phyloP scores from a whole-genome alignment of 1,140 invertebrate species.

The Drosophila orena region DNA sequence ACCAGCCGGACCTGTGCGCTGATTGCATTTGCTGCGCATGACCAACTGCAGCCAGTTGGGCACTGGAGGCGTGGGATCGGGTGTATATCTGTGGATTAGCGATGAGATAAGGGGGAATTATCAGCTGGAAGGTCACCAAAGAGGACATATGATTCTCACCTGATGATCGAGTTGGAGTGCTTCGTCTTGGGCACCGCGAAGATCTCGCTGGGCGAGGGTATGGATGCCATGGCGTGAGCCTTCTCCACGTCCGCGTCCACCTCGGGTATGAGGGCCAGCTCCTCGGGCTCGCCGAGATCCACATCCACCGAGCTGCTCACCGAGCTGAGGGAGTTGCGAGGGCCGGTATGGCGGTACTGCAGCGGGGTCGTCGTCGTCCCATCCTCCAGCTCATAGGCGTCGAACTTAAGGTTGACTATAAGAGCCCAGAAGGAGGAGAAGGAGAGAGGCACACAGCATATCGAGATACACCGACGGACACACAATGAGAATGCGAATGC shows the following conservation, averaged over 20 bases:
- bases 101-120: background rate
- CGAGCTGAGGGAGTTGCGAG: constrained; percentile 66
- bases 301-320: constrained; percentile 73
- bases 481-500: constrained; percentile 55
- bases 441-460: constrained; percentile 80
- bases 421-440: constrained; percentile 65
- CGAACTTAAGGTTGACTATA: constrained; percentile 82
- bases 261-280: constrained; percentile 62
- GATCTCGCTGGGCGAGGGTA: constrained; percentile 44
- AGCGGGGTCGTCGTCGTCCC: constrained; percentile 33
- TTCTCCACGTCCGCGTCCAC: constrained; percentile 69
- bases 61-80: constrained; percentile 72
- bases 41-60: constrained; percentile 85
- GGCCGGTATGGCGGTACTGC: constrained; percentile 34
- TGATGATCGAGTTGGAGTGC: constrained; percentile 74
- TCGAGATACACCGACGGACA: constrained; percentile 77
- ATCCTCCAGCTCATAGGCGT: constrained; percentile 68
- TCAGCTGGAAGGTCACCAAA: background rate
- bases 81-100: constrained; percentile 63
- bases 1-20: constrained; percentile 34
- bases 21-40: constrained; percentile 82
- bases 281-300: constrained; percentile 60
- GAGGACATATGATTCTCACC: too few relatives aligned
- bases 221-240: constrained; percentile 44
- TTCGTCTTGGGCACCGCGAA: constrained; percentile 75